Conservation (phyloP, 2,113 vertebrate genomes). For the Scartelaos histophorus region DNA sequence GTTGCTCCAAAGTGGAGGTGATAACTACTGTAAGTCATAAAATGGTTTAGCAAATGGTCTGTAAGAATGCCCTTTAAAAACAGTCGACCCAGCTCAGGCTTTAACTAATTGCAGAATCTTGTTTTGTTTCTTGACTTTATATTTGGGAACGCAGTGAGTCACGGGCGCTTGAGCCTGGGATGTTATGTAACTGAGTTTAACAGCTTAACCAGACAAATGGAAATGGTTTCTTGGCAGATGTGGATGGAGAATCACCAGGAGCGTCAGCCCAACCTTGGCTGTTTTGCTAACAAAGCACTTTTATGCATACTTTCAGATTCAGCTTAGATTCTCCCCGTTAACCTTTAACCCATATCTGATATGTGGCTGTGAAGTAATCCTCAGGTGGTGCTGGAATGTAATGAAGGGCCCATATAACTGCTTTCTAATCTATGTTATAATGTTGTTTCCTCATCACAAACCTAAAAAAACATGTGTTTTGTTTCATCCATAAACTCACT, state of each 20-base stretch:
- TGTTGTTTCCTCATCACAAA: too few species aligned
- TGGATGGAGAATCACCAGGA: conserved; percentile 44
- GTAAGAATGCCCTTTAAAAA: not conserved
- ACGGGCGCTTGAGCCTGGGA: conserved; percentile 14
- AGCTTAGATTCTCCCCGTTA: conserved; percentile 12
- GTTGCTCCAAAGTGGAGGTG: not conserved
- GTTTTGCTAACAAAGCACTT: conserved; percentile 10
- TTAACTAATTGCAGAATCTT: conserved; percentile 11
- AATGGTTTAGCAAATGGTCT: not conserved
- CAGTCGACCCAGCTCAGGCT: not conserved
- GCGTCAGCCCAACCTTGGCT: conserved; percentile 51
- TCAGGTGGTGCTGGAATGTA: not conserved
- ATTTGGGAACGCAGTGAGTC: conserved; percentile 22
- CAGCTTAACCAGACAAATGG: conserved; percentile 49
- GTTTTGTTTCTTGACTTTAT: conserved; percentile 28
- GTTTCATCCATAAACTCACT: too few species aligned
- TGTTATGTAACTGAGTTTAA: conserved; percentile 53
- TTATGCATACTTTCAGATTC: conserved; percentile 1
- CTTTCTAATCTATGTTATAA: not conserved
- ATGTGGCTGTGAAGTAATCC: not conserved
- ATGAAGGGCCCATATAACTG: not conserved
- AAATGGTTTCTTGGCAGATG: conserved; percentile 55
- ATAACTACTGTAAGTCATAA: not conserved
- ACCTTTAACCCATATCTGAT: not conserved
- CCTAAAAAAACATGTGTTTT: too few species aligned